Conservation (phyloP, 1,140 invertebrate species). For the Hypsibius dujardini region DNA sequence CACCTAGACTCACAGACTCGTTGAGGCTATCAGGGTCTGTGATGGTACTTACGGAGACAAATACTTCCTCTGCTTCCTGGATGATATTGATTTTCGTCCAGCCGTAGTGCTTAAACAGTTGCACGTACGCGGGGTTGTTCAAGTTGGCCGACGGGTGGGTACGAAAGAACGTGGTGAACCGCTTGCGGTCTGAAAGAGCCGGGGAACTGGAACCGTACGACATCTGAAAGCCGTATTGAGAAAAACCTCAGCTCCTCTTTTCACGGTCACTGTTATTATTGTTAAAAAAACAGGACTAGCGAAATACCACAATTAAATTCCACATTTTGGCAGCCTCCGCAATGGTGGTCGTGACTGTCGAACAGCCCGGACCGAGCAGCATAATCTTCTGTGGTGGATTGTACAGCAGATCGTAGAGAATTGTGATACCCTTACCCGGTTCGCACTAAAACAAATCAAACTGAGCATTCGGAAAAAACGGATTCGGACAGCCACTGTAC, state of each 20-base stretch:
- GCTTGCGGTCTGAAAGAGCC: conserved; percentile 82
- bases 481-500: too few species aligned
- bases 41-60: conserved; percentile 63
- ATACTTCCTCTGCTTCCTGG: conserved; percentile 96
- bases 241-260: too few species aligned
- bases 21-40: too few species aligned
- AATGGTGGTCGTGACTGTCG: conserved; percentile 96
- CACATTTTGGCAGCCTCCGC: conserved; percentile 98
- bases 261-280: too few species aligned
- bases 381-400: conserved; percentile 86
- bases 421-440: conserved; percentile 83
- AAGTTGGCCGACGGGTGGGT: conserved; percentile 98
- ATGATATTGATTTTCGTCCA: conserved; percentile 93
- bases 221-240: conserved; percentile 42
- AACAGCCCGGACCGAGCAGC: conserved; percentile 75
- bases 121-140: conserved; percentile 92
- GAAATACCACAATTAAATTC: conserved; percentile 82
- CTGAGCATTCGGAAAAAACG: neutral
- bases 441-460: conserved; percentile 57
- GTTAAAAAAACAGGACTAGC: too few species aligned
- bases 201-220: conserved; percentile 96
- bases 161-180: conserved; percentile 92
- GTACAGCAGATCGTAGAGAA: conserved; percentile 96
- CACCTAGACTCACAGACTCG: too few species aligned
- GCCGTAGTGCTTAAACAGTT: conserved; percentile 84